These are phyloP conservation scores for Anguilla rostrata DNA, from an alignment of 2,113 vertebrate species.

Conservation along the genomic window DNA sequence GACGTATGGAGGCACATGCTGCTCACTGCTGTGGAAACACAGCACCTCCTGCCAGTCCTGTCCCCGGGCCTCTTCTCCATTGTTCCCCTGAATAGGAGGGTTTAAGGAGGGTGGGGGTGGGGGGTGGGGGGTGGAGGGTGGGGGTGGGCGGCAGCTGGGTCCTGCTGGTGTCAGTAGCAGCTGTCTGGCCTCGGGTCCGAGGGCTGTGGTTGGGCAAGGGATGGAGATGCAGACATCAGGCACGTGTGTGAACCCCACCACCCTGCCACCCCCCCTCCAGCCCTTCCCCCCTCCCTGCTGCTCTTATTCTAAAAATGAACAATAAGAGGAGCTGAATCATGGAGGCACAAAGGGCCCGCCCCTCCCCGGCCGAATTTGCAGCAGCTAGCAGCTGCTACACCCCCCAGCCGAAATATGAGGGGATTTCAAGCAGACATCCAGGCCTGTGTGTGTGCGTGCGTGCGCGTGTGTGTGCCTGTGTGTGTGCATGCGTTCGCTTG, in stretches of 20 bases:
- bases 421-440: too few relatives aligned
- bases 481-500: not conserved
- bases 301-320: too few relatives aligned
- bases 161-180: not conserved
- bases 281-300: too few relatives aligned
- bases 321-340: not conserved
- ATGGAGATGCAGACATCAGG: not conserved
- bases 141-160: not conserved
- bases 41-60: not conserved
- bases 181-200: not conserved
- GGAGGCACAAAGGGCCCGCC: too few relatives aligned
- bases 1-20: too few relatives aligned
- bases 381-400: too few relatives aligned
- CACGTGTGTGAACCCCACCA: not conserved
- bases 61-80: not conserved
- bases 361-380: too few relatives aligned
- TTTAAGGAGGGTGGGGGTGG: too few relatives aligned
- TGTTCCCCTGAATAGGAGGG: not conserved
- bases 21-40: not conserved
- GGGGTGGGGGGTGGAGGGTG: too few relatives aligned
- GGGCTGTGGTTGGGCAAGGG: not conserved
- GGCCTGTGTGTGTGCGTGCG: not conserved
- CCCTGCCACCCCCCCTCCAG: too few relatives aligned
- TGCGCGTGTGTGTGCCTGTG: not conserved
- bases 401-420: too few relatives aligned